Evolutionary conservation across 1,140 invertebrate species (phyloP).

Genomic region (Pseudachorutes palmiensis): DNA sequence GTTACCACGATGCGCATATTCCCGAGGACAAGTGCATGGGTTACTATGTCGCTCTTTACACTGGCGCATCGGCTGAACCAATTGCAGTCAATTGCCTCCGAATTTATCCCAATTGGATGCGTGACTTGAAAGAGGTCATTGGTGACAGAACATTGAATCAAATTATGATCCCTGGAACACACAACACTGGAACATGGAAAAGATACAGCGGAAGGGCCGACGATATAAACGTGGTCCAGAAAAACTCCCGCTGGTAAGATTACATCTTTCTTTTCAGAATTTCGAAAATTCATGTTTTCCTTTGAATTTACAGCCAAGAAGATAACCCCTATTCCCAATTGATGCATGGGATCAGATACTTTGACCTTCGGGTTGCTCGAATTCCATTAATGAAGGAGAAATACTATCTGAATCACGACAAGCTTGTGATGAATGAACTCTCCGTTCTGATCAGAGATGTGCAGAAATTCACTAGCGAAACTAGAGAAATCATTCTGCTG

Average conservation of each 20-base stretch:
- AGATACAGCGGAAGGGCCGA: conserved; percentile 41
- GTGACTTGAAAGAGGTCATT: conserved; percentile 36
- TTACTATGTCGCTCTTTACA: conserved; percentile 46
- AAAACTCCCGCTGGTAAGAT: conserved; percentile 42
- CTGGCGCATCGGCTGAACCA: conserved; percentile 52
- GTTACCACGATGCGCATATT: conserved; percentile 20
- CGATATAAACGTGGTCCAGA: conserved; percentile 45
- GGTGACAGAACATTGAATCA: conserved; percentile 47
- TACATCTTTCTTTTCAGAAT: conserved; percentile 16
- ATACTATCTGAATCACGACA: conserved; percentile 62
- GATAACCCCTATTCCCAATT: conserved; percentile 51
- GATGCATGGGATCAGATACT: conserved; percentile 50
- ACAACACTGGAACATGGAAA: conserved; percentile 53
- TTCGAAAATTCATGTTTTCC: conserved; percentile 18
- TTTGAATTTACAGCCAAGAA: conserved; percentile 44
- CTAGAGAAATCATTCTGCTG: conserved; percentile 56
- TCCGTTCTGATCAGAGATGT: conserved; percentile 53
- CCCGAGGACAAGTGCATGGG: conserved; percentile 41
- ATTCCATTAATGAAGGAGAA: conserved; percentile 47
- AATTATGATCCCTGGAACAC: conserved; percentile 55
- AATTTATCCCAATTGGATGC: conserved; percentile 12
- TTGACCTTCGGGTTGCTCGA: conserved; percentile 53
- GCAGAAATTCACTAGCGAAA: conserved; percentile 52
- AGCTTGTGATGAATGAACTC: conserved; percentile 55
- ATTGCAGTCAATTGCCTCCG: neutral